Evolutionary conservation across 2,113 vertebrate genomes (phyloP).

Genomic region (Apodemus sylvaticus): DNA sequence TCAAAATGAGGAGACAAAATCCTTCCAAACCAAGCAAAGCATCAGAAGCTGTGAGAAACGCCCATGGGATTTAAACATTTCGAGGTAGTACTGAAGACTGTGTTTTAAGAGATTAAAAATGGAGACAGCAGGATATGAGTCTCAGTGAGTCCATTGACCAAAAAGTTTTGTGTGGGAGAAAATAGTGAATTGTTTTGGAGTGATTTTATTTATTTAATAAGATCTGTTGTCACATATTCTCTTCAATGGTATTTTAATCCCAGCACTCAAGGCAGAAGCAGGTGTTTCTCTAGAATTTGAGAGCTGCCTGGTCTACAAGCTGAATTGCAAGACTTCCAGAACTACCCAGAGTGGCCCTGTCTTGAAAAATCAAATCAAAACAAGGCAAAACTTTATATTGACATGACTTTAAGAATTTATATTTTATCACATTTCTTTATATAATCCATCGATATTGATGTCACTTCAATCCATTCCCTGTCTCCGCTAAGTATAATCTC

Average conservation of each 20-base stretch:
- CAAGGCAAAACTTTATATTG: background rate
- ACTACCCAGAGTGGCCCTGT: background rate
- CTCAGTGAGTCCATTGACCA: background rate
- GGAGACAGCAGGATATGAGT: background rate
- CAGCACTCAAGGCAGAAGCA: background rate
- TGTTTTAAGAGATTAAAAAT: background rate
- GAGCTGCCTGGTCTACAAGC: background rate
- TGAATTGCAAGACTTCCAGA: background rate
- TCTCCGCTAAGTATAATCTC: background rate
- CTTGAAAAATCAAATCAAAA: background rate
- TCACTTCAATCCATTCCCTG: background rate
- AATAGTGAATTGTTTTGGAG: background rate
- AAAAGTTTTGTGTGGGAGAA: background rate
- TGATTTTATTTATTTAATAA: background rate
- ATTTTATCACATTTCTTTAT: background rate
- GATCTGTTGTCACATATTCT: background rate
- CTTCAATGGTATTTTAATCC: background rate
- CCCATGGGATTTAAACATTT: background rate
- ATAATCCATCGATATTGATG: background rate
- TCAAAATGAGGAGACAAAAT: rapidly evolving
- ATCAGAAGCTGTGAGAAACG: background rate
- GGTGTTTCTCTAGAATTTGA: background rate
- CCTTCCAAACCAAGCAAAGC: background rate
- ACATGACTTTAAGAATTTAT: background rate
- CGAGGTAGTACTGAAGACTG: background rate